Conservation (phyloP, 1,140 invertebrate genomes). For the Aphelinus certus region DNA sequence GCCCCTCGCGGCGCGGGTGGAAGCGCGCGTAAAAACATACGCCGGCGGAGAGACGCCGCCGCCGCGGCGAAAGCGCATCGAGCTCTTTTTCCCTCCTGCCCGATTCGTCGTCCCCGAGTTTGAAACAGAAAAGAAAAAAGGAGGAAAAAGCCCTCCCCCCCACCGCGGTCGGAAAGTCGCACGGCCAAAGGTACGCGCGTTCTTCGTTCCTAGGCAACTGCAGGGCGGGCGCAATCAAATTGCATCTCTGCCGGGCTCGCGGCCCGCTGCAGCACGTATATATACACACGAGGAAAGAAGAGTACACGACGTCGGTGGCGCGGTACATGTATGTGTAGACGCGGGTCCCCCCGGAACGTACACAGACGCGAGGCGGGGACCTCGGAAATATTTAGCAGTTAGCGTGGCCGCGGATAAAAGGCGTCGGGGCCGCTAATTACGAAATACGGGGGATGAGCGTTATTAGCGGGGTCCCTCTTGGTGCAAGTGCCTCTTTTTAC, state of each 20-base stretch:
- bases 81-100: too few relatives aligned
- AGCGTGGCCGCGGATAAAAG: slow-evolving; percentile 50
- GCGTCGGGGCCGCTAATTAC: slow-evolving; percentile 53
- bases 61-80: too few relatives aligned
- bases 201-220: slow-evolving; percentile 17
- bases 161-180: too few relatives aligned
- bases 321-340: neutral
- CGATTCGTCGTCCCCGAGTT: too few relatives aligned
- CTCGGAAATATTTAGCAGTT: slow-evolving; percentile 52
- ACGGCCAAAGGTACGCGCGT: neutral
- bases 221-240: slow-evolving; percentile 23
- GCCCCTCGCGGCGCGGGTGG: too few relatives aligned
- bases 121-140: too few relatives aligned
- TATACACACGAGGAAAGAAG: neutral
- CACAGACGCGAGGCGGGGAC: too few relatives aligned
- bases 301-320: neutral
- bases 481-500: neutral
- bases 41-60: too few relatives aligned
- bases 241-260: slow-evolving; percentile 17
- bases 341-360: neutral
- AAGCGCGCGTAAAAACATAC: too few relatives aligned
- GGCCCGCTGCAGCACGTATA: neutral
- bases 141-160: too few relatives aligned
- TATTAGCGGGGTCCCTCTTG: slow-evolving; percentile 29
- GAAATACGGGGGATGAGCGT: slow-evolving; percentile 48